Evolutionary conservation across 2,113 vertebrate genomes (phyloP).

Genomic region (Gasterosteus nipponicus): DNA sequence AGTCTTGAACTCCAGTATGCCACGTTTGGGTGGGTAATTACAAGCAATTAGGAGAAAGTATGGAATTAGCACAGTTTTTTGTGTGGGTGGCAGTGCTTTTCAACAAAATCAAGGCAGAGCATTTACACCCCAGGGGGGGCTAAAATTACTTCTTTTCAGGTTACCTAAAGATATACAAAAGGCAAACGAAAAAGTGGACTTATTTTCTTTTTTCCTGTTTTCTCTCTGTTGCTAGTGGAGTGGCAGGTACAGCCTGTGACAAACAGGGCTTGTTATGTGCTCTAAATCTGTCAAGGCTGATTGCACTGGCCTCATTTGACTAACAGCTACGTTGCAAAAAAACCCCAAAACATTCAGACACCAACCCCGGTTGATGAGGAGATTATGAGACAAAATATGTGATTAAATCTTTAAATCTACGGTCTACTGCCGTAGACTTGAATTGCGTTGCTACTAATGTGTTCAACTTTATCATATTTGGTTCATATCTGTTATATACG

Average conservation of each 20-base stretch:
- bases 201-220: conserved; percentile 24
- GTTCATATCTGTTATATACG: no score
- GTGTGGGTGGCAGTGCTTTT: conserved; percentile 57
- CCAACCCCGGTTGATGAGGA: conserved; percentile 61
- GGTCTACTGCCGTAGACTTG: no score
- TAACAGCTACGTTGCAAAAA: conserved; percentile 55
- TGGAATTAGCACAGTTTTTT: conserved; percentile 46
- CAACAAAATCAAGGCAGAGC: conserved; percentile 56
- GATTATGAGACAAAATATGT: conserved; percentile 64
- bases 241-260: conserved; percentile 75
- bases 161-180: conserved; percentile 71
- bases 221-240: conserved; percentile 60
- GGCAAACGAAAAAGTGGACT: conserved; percentile 59
- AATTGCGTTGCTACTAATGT: no score
- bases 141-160: conserved; percentile 68
- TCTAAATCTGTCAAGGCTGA: conserved; percentile 80
- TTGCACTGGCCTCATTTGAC: conserved; percentile 76
- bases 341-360: conserved; percentile 33
- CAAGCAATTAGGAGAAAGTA: conserved; percentile 54
- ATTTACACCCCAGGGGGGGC: conserved; percentile 52
- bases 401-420: conserved; percentile 69
- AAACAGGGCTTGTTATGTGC: conserved; percentile 73
- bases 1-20: conserved; percentile 7
- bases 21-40: conserved; percentile 45
- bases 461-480: no score